Conservation (phyloP, 2,888 invertebrate species). For the Catocala nupta region DNA sequence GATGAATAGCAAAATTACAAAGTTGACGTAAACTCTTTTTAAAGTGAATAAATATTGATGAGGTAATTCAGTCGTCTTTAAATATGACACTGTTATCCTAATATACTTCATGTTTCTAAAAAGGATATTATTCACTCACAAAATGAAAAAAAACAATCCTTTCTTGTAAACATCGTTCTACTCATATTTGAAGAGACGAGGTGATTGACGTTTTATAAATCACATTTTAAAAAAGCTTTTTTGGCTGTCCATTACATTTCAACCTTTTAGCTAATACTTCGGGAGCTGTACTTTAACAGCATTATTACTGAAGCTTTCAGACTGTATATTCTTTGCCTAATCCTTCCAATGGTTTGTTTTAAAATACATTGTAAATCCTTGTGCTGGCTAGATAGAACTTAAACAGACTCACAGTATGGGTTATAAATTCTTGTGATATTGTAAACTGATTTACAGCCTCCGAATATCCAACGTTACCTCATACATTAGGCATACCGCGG, state of each 20-base stretch:
- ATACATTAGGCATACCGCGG: no score
- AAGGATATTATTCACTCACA: background rate
- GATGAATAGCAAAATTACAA: no score
- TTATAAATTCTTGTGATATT: no score
- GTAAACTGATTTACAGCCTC: no score
- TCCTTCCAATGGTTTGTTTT: background rate
- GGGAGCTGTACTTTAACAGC: background rate
- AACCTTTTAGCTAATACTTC: slow-evolving; percentile 37
- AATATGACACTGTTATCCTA: no score
- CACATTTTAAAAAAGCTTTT: slow-evolving; percentile 15
- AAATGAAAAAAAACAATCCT: background rate
- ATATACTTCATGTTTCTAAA: background rate
- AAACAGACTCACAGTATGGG: no score
- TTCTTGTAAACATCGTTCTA: slow-evolving; percentile 1
- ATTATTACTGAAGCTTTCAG: slow-evolving; percentile 18
- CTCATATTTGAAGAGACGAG: slow-evolving; percentile 4
- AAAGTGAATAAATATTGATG: no score
- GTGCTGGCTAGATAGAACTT: background rate
- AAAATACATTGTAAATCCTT: background rate
- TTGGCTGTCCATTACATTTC: slow-evolving; percentile 19
- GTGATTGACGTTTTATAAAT: slow-evolving; percentile 29
- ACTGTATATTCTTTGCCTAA: slow-evolving; percentile 6
- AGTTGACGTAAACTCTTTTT: no score
- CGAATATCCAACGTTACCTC: no score
- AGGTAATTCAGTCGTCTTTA: no score